Percentiles rank a stretch among this genome's conserved stretches.
Conservation (phyloP, 23 tunicate genomes). For the Trididemnum nubilum region DNA sequence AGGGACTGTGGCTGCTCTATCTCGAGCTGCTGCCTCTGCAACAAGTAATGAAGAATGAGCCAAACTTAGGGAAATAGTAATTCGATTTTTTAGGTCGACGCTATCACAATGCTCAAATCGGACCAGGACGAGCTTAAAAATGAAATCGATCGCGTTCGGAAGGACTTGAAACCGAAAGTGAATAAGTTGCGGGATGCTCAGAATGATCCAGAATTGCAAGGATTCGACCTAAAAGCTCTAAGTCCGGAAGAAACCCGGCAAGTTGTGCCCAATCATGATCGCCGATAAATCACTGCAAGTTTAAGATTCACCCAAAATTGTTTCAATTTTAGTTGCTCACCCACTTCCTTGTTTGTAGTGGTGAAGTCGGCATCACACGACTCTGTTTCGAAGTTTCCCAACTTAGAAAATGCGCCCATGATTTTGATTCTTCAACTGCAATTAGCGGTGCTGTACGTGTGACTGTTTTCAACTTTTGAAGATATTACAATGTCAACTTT, state of each 20-base stretch:
- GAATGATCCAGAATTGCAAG: constrained; percentile 57
- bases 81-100: constrained; percentile 36
- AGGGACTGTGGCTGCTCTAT: not conserved
- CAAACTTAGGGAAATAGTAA: too few relatives aligned
- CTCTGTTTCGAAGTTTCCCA: too few relatives aligned
- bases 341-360: not conserved
- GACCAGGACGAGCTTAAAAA: constrained; percentile 64
- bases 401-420: too few relatives aligned
- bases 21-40: not conserved
- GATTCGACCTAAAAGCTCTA: constrained; percentile 65
- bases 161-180: constrained; percentile 57
- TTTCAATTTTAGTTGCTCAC: not conserved
- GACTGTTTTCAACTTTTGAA: too few relatives aligned
- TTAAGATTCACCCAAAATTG: not conserved
- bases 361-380: too few relatives aligned
- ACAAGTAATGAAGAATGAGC: too few relatives aligned
- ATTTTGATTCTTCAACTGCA: too few relatives aligned
- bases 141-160: constrained; percentile 49
- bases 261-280: not conserved
- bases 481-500: too few relatives aligned
- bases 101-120: constrained; percentile 50
- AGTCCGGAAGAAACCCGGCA: constrained; percentile 34
- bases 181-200: constrained; percentile 70
- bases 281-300: not conserved
- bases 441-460: too few relatives aligned